Conservation (phyloP, 2,113 vertebrate genomes). For the Lophius piscatorius region DNA sequence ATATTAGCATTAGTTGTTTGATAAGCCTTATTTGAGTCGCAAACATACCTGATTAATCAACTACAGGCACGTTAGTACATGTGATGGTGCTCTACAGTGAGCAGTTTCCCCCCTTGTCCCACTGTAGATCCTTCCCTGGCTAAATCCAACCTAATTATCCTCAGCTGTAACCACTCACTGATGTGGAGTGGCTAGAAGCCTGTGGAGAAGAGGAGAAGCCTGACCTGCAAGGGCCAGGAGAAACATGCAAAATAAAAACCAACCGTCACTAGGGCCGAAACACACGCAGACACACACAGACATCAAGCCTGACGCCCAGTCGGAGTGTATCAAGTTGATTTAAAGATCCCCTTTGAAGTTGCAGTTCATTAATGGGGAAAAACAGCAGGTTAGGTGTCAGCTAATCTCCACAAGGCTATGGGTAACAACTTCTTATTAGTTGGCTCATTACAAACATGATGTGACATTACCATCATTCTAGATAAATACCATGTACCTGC, state of each 20-base stretch:
- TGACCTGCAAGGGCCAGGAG: neutral
- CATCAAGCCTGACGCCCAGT: conserved; percentile 13
- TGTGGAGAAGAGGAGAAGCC: too few species aligned
- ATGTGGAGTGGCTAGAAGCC: too few species aligned
- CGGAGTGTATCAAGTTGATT: conserved; percentile 15
- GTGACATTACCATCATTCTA: neutral
- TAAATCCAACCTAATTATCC: too few species aligned
- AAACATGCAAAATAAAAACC: neutral
- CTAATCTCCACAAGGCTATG: conserved; percentile 8
- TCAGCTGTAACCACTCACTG: too few species aligned
- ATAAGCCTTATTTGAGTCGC: too few species aligned
- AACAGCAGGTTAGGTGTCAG: conserved; percentile 14
- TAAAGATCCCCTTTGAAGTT: neutral
- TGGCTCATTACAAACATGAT: conserved; percentile 28
- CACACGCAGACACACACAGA: neutral
- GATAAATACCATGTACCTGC: neutral
- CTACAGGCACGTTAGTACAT: too few species aligned
- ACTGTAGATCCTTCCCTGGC: too few species aligned
- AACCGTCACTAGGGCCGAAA: neutral
- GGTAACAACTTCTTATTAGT: conserved; percentile 34
- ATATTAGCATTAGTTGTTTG: too few species aligned
- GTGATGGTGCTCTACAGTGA: too few species aligned
- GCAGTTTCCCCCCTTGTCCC: too few species aligned
- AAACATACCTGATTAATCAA: too few species aligned
- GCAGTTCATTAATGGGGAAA: conserved; percentile 24